A percentile compares a stretch with the other conserved stretches of the same genome.
These are phyloP conservation scores for Paramisgurnus dabryanus DNA, from an alignment of 2,113 vertebrate species.

Conservation along the genomic window DNA sequence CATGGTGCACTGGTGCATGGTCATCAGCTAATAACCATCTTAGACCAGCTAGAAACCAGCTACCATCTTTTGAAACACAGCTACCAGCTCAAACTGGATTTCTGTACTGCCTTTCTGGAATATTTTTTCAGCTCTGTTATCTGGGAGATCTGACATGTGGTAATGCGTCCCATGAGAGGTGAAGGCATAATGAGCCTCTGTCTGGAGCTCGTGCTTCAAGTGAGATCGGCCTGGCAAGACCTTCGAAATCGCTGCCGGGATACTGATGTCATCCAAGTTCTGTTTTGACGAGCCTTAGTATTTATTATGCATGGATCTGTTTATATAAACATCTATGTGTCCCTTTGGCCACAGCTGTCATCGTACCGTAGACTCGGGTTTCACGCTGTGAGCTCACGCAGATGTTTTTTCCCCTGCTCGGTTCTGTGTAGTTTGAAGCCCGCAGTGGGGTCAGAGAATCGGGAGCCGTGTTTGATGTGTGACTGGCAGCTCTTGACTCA, in stretches of 20 bases:
- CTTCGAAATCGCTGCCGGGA: constrained; percentile 51
- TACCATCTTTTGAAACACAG: no score
- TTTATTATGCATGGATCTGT: constrained; percentile 62
- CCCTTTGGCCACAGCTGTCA: constrained; percentile 56
- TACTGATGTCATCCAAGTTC: constrained; percentile 38
- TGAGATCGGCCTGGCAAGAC: constrained; percentile 32
- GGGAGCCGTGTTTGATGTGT: not conserved
- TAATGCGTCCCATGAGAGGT: constrained; percentile 9
- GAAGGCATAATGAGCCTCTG: constrained; percentile 18
- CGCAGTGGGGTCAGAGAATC: not conserved
- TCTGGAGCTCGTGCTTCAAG: constrained; percentile 34
- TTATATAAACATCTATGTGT: constrained; percentile 44
- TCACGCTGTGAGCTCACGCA: constrained; percentile 37
- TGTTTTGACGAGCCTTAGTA: constrained; percentile 51
- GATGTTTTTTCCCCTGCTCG: constrained; percentile 16
- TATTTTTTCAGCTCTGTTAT: constrained; percentile 8
- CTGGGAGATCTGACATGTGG: constrained; percentile 26
- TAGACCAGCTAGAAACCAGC: not conserved
- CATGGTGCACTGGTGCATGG: no score
- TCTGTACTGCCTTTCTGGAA: constrained; percentile 5
- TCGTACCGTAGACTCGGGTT: constrained; percentile 30
- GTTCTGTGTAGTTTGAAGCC: not conserved
- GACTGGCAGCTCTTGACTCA: constrained; percentile 15
- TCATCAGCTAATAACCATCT: not conserved
- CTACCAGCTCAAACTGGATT: not conserved